Base-by-base conservation (phyloP, 2,113 vertebrate species). In the Nesoenas mayeri region DNA sequence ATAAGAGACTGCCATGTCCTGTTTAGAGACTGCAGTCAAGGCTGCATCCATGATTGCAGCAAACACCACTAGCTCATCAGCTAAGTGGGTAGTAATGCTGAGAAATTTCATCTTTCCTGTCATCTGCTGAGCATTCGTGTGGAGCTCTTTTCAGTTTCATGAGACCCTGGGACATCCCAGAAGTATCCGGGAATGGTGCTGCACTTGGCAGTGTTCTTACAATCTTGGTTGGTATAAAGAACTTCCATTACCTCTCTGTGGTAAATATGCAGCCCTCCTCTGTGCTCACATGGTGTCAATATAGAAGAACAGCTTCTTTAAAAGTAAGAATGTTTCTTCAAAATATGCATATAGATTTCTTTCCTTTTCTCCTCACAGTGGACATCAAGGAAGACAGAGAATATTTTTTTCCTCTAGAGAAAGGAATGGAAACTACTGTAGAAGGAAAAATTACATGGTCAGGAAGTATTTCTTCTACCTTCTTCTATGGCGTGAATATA, bases 51-150 rank as follows among this genome's bases (percentile, higher is more conserved):
- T 84, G 75, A 38, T 16, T 74, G 64, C 32, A 84, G 34, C 6
- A 18, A 93, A 84, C 6, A 2, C 9, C 62, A 51, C 54, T 11
- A 88, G 13, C 11, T 51, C n/a, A 62, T 88, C 32, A 88, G 12
- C 79, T 80, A 75, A 79, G 22, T 18, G 14, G 15, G 21, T 56
- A 32, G 38, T 48, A 81, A 80, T 56, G 16, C 51, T 72, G 38
- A 81, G 77, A 93, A 90, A 71, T 86, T 91, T 95, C 69, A 81
- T 60, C 56, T 93, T 84, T 57, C 5, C 29, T 84, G 57, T 86
- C 60, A 58, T 94, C 83, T 64, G 16, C 20, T 3, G 7, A 78
- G 36, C 42, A 24, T 78, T 92, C 47, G 38, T 24, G 15, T 62
- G 47, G 40, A 7, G 14, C 64, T 86, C 20, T 89, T 89, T 77